Percentiles rank a stretch among this genome's conserved stretches.
Conservation (phyloP, 2,888 invertebrate species). For the Sisyra terminalis region DNA sequence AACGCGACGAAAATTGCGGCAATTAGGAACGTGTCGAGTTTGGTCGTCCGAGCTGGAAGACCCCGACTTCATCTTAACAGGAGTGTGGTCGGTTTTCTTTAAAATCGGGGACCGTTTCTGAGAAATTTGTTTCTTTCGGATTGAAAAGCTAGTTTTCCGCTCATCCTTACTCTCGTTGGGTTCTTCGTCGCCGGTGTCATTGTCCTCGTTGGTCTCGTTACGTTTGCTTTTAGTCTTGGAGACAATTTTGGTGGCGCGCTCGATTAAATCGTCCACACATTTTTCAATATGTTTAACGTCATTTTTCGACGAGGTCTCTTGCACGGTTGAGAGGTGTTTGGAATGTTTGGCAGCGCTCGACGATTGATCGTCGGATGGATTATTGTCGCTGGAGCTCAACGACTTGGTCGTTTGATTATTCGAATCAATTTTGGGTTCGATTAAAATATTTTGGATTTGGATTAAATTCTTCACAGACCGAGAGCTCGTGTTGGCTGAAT, state of each 20-base stretch:
- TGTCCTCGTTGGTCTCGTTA: not conserved
- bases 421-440: constrained; percentile 3
- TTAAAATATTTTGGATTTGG: constrained; percentile 6
- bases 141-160: constrained; percentile 2
- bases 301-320: not conserved
- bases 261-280: constrained; percentile 1
- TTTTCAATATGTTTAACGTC: not conserved
- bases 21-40: not conserved
- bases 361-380: not conserved
- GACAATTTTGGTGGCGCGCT: not conserved
- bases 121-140: constrained; percentile 7
- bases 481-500: not conserved
- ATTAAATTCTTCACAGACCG: constrained; percentile 5
- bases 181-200: not conserved
- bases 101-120: constrained; percentile 3
- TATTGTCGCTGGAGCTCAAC: not conserved
- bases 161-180: not conserved
- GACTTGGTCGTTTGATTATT: not conserved
- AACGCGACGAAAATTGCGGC: not conserved
- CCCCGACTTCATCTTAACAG: not conserved
- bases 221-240: not conserved
- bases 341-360: not conserved
- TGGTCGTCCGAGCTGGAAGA: not conserved
- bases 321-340: not conserved
- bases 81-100: not conserved